phyloP scores from a whole-genome alignment of 1,140 invertebrate genomes.

The Pectinophora gossypiella region DNA sequence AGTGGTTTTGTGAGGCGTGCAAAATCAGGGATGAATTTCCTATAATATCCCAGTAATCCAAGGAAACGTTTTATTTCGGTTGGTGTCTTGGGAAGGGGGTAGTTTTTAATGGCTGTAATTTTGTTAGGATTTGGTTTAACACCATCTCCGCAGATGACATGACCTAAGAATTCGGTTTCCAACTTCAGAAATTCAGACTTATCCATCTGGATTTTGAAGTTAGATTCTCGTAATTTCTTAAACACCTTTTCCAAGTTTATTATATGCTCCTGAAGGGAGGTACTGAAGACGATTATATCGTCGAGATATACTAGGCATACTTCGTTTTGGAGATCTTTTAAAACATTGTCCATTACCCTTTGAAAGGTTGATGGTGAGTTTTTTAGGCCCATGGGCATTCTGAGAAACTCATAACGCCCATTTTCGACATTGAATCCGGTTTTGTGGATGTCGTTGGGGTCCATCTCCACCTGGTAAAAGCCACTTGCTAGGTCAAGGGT shows the following conservation, averaged over 20 bases:
- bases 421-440: not conserved
- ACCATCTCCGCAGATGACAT: slow-evolving; percentile 18
- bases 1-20: no score
- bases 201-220: slow-evolving; percentile 3
- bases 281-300: slow-evolving; percentile 4
- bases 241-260: no score
- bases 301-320: slow-evolving; percentile 1
- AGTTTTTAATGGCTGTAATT: no score
- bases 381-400: no score
- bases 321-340: not conserved
- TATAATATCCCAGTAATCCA: no score
- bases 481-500: not conserved
- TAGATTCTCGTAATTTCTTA: not conserved
- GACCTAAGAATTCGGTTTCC: slow-evolving; percentile 23
- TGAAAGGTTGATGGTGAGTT: no score
- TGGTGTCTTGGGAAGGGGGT: no score
- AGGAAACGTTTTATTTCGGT: no score
- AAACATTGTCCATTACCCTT: no score
- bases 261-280: slow-evolving; percentile 3
- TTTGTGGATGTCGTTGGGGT: no score
- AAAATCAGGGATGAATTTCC: no score
- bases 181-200: not conserved
- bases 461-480: not conserved
- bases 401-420: no score
- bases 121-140: slow-evolving; percentile 23